These are phyloP conservation scores for Paguma larvata DNA, from an alignment of 2,797 vertebrate genomes.

Conservation along the genomic window DNA sequence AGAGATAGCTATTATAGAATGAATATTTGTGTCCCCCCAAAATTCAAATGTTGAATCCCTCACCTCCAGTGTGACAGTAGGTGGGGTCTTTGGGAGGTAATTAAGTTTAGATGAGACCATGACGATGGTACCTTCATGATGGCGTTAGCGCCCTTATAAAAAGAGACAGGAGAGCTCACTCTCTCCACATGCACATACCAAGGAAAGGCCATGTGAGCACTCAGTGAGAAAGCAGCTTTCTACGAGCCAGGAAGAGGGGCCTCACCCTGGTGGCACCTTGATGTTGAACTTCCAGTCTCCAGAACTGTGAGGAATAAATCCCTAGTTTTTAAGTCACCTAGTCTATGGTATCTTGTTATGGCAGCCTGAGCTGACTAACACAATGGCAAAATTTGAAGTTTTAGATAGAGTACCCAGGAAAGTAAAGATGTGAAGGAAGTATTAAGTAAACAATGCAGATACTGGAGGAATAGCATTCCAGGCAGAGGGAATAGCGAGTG, in stretches of 20 bases:
- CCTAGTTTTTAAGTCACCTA: background rate
- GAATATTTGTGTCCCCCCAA: background rate
- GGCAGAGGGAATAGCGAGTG: background rate
- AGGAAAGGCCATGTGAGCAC: background rate
- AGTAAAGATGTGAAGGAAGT: background rate
- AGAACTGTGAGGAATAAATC: background rate
- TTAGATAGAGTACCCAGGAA: background rate
- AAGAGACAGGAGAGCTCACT: background rate
- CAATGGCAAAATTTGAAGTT: background rate
- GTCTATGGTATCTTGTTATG: background rate
- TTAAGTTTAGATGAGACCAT: background rate
- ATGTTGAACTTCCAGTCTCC: background rate
- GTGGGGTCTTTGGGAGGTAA: background rate
- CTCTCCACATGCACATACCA: background rate
- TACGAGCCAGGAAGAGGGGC: background rate
- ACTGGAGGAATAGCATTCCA: background rate
- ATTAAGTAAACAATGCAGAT: background rate
- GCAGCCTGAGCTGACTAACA: background rate
- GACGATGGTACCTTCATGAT: background rate
- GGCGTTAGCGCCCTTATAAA: background rate
- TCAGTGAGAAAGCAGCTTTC: background rate
- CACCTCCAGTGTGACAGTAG: background rate
- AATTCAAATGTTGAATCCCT: background rate
- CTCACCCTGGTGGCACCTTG: background rate
- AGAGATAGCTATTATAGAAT: background rate